Percentiles rank a stretch among this genome's conserved stretches.
Evolutionary conservation across 2,888 invertebrate genomes (phyloP).

Genomic region (Chrysolina oricalcia): DNA sequence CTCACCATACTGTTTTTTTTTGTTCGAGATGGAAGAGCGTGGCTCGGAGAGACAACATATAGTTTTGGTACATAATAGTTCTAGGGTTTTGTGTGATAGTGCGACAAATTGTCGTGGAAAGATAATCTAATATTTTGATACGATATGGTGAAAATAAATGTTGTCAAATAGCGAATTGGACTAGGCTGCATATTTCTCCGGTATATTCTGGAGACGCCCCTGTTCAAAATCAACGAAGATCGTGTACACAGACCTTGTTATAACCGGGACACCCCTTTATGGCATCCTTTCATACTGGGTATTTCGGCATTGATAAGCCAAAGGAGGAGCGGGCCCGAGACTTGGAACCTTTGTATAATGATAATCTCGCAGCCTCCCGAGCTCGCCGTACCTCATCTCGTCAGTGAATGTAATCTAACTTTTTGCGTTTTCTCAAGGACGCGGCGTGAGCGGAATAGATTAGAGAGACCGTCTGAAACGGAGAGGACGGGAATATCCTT

Average conservation of each 20-base stretch:
- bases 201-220: neutral
- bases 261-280: slow-evolving; percentile 40
- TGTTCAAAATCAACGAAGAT: slow-evolving; percentile 64
- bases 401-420: slow-evolving; percentile 62
- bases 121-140: no score
- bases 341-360: slow-evolving; percentile 59
- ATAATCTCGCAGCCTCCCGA: slow-evolving; percentile 60
- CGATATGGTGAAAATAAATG: no score
- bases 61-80: no score
- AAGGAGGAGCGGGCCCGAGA: slow-evolving; percentile 38
- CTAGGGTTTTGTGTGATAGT: no score
- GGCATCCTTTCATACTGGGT: slow-evolving; percentile 55
- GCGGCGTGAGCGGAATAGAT: slow-evolving; percentile 33
- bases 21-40: no score
- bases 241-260: slow-evolving; percentile 59
- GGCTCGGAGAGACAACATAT: no score
- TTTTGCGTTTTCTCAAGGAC: slow-evolving; percentile 50
- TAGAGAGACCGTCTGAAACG: slow-evolving; percentile 21
- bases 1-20: no score
- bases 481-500: slow-evolving; percentile 10
- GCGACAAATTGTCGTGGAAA: no score
- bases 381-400: slow-evolving; percentile 57
- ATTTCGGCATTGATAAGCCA: slow-evolving; percentile 52
- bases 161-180: no score
- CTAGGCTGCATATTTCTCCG: no score